Conservation (phyloP, 2,113 vertebrate genomes). For the Apistogramma diplotaenia region DNA sequence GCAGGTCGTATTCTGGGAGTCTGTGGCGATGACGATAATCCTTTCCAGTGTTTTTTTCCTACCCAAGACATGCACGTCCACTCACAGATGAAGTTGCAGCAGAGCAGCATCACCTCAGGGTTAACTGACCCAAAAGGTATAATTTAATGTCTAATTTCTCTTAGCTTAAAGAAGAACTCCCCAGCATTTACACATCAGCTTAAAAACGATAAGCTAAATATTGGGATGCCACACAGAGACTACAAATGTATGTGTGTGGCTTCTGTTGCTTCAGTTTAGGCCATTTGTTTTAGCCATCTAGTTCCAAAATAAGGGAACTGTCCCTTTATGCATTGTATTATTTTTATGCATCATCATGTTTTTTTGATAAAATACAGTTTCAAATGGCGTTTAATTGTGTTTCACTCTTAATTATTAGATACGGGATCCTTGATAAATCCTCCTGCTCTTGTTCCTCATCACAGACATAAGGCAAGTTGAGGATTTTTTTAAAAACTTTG, state of each 20-base stretch:
- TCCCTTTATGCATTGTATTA: neutral
- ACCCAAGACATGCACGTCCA: conserved; percentile 29
- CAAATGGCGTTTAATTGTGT: neutral
- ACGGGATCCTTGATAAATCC: neutral
- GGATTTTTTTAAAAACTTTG: neutral
- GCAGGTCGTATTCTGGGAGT: conserved; percentile 2
- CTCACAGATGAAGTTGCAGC: neutral
- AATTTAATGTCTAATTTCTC: neutral
- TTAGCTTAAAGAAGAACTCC: neutral
- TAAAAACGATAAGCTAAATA: neutral
- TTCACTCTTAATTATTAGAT: neutral
- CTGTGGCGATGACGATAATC: conserved; percentile 20
- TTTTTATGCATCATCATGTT: neutral
- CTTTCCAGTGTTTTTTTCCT: conserved; percentile 47
- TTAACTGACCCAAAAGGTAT: conserved; percentile 18
- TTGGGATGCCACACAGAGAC: neutral
- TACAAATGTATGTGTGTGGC: neutral
- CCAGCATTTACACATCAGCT: neutral
- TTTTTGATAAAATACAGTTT: neutral
- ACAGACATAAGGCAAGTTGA: conserved; percentile 24
- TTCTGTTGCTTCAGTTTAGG: neutral
- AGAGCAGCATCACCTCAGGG: neutral
- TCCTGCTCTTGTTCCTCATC: neutral
- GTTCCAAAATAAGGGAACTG: neutral
- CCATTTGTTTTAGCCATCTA: neutral